phyloP scores from a whole-genome alignment of 2,888 invertebrate species.

The Petrolisthes cinctipes region DNA sequence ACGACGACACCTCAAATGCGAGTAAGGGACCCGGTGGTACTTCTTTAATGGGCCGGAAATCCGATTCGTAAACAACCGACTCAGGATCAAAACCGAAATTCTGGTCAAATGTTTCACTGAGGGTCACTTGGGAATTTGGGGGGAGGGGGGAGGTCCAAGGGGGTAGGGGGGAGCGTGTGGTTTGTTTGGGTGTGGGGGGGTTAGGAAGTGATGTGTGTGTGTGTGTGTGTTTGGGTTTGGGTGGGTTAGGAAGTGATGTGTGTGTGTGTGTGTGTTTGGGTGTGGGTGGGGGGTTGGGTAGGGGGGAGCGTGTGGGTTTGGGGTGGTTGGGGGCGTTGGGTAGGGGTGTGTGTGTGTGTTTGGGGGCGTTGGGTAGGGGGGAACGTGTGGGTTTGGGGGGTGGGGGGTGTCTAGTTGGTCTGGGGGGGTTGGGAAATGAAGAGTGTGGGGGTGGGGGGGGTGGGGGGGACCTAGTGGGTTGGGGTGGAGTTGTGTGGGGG shows the following conservation, averaged over 20 bases:
- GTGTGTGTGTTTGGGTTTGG: neutral
- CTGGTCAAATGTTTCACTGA: conserved; percentile 27
- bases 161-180: neutral
- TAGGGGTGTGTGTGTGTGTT: neutral
- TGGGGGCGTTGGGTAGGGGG: neutral
- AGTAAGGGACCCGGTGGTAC: conserved; percentile 24
- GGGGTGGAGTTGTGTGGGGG: neutral
- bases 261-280: neutral
- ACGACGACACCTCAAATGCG: conserved; percentile 55
- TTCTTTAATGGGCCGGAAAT: conserved; percentile 56
- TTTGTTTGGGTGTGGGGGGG: neutral
- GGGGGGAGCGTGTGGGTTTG: neutral
- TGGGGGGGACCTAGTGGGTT: neutral
- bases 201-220: conserved; percentile 1
- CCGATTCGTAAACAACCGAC: conserved; percentile 61
- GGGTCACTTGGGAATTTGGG: neutral
- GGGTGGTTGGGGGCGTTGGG: neutral
- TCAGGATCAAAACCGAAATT: conserved; percentile 61
- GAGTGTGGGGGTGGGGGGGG: neutral
- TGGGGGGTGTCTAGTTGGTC: neutral
- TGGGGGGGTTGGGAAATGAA: neutral
- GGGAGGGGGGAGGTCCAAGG: neutral
- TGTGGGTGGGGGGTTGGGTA: neutral
- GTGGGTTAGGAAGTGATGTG: neutral
- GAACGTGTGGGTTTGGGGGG: neutral